Evolutionary conservation across 2,888 invertebrate species (phyloP).

Genomic region (Drosophila rellima): DNA sequence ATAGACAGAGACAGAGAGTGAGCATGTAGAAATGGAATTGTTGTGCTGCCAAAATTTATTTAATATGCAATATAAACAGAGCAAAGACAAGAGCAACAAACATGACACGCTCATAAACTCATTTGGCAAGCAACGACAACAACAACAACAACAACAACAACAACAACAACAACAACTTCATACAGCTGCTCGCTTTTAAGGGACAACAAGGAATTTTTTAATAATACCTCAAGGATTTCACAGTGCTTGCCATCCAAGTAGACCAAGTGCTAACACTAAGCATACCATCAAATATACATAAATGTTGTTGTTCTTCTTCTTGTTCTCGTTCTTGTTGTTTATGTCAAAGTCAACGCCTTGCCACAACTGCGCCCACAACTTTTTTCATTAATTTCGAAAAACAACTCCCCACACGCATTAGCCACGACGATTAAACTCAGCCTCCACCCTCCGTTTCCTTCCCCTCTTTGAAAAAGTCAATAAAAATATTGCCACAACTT

Average conservation of each 20-base stretch:
- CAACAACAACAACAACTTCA: constrained; percentile 31
- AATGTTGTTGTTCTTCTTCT: constrained; percentile 33
- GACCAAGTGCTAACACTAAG: constrained; percentile 33
- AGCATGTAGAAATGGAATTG: constrained; percentile 26
- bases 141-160: constrained; percentile 4
- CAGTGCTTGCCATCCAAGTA: constrained; percentile 29
- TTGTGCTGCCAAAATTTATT: constrained; percentile 69
- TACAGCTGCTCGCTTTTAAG: constrained; percentile 46
- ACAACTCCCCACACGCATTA: constrained; percentile 49
- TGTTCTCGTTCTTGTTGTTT: constrained; percentile 19
- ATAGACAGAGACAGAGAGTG: constrained; percentile 1
- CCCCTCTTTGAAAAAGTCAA: constrained; percentile 32
- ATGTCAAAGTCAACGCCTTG: constrained; percentile 43
- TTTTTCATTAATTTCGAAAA: constrained; percentile 74
- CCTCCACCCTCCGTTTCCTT: not conserved
- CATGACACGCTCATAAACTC: constrained; percentile 79
- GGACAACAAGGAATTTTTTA: constrained; percentile 63
- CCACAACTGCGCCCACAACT: constrained; percentile 66
- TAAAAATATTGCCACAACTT: constrained; percentile 66
- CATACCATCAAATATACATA: constrained; percentile 69
- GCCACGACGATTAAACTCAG: constrained; percentile 61
- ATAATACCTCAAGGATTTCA: constrained; percentile 76
- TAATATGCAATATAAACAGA: constrained; percentile 79
- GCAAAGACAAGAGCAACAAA: constrained; percentile 50
- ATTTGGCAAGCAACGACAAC: constrained; percentile 45